Percentiles rank a stretch among this genome's conserved stretches.
Evolutionary conservation across 2,797 vertebrate genomes (phyloP).

Genomic region (Chelon labrosus): DNA sequence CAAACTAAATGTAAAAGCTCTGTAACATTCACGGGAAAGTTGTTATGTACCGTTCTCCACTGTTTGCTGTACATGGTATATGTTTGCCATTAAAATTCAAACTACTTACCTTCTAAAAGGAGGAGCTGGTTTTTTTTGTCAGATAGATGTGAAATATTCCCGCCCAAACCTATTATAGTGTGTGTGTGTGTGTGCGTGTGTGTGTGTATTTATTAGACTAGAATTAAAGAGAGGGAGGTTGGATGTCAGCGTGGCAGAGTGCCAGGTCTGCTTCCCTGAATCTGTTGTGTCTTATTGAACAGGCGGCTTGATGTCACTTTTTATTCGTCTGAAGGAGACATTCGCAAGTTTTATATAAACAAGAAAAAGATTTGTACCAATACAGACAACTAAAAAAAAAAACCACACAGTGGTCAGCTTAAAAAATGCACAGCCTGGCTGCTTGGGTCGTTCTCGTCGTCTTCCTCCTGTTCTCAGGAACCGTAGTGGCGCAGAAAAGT

Average conservation of each 20-base stretch:
- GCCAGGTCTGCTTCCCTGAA: rapidly evolving
- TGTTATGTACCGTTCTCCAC: too few species aligned
- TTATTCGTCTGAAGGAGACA: background rate
- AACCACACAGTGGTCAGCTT: too few species aligned
- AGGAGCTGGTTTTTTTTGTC: too few species aligned
- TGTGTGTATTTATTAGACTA: background rate
- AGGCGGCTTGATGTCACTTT: background rate
- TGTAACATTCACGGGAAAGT: too few species aligned
- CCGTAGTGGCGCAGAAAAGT: rapidly evolving
- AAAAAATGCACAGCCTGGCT: constrained; percentile 14
- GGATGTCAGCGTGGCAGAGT: constrained; percentile 3
- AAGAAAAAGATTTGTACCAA: background rate
- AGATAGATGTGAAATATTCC: too few species aligned
- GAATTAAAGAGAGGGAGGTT: constrained; percentile 1
- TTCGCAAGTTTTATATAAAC: background rate
- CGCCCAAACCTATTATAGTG: too few species aligned
- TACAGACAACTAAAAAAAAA: too few species aligned
- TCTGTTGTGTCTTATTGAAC: background rate
- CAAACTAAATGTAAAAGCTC: too few species aligned
- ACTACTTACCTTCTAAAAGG: too few species aligned
- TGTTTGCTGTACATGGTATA: too few species aligned
- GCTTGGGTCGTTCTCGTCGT: constrained; percentile 6
- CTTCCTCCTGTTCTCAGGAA: constrained; percentile 20
- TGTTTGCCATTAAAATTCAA: too few species aligned
- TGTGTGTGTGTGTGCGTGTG: constrained; percentile 1